Evolutionary conservation across 2,888 invertebrate species (phyloP).

Genomic region (Aelia acuminata): DNA sequence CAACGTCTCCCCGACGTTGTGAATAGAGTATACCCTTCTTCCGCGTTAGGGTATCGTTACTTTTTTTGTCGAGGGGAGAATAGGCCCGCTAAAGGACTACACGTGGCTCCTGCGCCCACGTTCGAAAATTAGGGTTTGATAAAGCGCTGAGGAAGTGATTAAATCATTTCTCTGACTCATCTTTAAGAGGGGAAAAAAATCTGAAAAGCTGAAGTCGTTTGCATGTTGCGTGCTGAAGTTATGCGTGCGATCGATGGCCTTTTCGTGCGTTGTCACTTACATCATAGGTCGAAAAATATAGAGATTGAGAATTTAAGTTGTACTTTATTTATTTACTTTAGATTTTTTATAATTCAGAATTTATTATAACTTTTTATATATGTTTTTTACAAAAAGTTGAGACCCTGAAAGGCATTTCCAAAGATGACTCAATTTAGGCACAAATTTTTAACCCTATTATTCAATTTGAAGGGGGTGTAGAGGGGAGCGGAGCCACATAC

Average conservation of each 20-base stretch:
- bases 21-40: conserved; percentile 15
- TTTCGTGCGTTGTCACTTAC: neutral
- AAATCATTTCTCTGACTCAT: conserved; percentile 6
- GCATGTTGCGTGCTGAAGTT: neutral
- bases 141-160: neutral
- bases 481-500: no score
- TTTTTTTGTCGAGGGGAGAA: neutral
- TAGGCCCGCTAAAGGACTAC: neutral
- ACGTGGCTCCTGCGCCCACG: neutral
- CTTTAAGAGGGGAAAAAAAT: neutral
- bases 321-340: no score
- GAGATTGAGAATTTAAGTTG: no score
- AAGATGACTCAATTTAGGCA: no score
- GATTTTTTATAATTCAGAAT: no score
- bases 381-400: no score
- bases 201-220: neutral
- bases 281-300: no score
- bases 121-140: neutral
- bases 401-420: no score
- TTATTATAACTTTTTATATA: no score
- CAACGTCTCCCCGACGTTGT: neutral
- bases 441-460: no score
- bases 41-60: neutral
- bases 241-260: neutral
- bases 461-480: no score